phyloP scores from a whole-genome alignment of 2,113 vertebrate genomes.

The Cyanoramphus novaezelandiae region DNA sequence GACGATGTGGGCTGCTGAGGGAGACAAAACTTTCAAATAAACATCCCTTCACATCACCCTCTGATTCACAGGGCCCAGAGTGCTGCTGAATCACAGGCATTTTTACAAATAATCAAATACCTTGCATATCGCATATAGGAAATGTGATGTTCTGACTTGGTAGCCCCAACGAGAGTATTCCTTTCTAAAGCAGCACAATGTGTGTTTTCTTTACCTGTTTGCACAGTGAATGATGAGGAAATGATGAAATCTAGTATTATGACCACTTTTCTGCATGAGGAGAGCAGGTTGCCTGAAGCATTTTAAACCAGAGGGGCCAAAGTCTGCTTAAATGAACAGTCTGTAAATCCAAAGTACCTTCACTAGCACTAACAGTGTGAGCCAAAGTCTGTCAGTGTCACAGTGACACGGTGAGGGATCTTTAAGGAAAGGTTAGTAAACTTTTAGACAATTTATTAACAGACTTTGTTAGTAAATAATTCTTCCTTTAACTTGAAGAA shows the following conservation, averaged over 20 bases:
- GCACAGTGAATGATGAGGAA: slow-evolving; percentile 27
- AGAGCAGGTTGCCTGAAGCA: neutral
- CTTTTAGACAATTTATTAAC: neutral
- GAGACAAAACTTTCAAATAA: slow-evolving; percentile 48
- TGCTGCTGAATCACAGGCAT: slow-evolving; percentile 14
- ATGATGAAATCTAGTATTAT: neutral
- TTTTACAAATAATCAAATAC: slow-evolving; percentile 60
- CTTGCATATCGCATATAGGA: slow-evolving; percentile 2
- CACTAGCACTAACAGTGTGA: neutral
- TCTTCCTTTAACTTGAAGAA: neutral
- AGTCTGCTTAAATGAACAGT: neutral
- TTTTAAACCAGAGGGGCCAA: neutral
- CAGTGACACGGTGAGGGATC: neutral
- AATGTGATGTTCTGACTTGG: slow-evolving; percentile 3
- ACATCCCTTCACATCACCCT: slow-evolving; percentile 25
- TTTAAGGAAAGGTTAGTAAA: neutral
- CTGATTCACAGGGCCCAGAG: slow-evolving; percentile 9
- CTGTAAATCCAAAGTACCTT: neutral
- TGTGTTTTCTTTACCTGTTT: slow-evolving; percentile 39
- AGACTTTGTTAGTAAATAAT: neutral
- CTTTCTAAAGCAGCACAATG: neutral
- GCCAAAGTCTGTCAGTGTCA: neutral
- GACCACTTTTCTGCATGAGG: neutral
- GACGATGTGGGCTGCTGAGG: neutral
- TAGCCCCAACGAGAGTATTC: neutral